Evolutionary conservation across 2,113 vertebrate species (phyloP).

Genomic region (Dascyllus trimaculatus): DNA sequence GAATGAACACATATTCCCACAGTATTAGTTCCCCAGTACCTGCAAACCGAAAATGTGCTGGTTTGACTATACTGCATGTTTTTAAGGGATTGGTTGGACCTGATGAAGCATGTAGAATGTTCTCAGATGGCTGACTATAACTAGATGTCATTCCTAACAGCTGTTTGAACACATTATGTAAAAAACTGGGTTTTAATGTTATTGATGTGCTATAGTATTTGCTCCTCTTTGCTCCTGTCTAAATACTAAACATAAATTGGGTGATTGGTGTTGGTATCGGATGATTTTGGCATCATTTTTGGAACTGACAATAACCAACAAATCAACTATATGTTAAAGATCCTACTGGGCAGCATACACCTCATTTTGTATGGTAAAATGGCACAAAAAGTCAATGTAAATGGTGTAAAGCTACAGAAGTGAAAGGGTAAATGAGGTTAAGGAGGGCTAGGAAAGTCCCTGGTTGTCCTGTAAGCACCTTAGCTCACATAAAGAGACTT

Average conservation of each 20-base stretch:
- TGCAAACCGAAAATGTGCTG: constrained; percentile 82
- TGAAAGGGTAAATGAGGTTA: constrained; percentile 54
- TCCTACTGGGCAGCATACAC: background rate
- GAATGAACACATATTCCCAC: constrained; percentile 87
- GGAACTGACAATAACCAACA: background rate
- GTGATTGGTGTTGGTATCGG: background rate
- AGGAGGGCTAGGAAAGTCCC: constrained; percentile 56
- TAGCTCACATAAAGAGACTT: constrained; percentile 38
- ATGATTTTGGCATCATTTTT: background rate
- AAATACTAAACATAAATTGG: background rate
- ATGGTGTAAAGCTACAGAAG: constrained; percentile 10
- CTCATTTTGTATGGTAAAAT: background rate
- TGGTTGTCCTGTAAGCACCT: constrained; percentile 30
- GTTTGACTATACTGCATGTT: background rate
- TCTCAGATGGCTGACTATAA: too few relatives aligned
- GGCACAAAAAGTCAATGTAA: background rate
- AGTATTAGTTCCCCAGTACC: constrained; percentile 76
- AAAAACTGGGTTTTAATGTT: constrained; percentile 18
- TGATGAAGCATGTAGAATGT: background rate
- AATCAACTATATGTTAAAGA: background rate
- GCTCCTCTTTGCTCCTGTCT: too few relatives aligned
- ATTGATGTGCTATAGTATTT: background rate
- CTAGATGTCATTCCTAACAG: too few relatives aligned
- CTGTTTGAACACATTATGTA: background rate
- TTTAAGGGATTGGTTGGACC: background rate